A percentile compares a stretch with the other conserved stretches of the same genome.
Conservation (phyloP, 2,113 vertebrate genomes). For the Rhagologus leucostigma region DNA sequence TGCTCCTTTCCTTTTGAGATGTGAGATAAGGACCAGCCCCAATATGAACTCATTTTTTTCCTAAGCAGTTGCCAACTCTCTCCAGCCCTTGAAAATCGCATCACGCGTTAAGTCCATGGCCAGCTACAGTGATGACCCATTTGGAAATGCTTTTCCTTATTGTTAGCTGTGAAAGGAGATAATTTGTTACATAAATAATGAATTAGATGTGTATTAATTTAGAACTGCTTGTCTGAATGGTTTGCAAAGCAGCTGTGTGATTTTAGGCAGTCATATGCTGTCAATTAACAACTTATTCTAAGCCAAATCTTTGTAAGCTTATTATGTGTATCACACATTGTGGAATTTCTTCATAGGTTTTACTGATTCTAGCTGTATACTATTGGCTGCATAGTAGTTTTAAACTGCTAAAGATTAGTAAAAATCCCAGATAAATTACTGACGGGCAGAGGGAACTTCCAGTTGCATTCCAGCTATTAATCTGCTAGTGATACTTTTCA, state of each 20-base stretch:
- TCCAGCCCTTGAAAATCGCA: background rate
- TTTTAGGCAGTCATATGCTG: conserved; percentile 49
- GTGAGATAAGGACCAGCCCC: background rate
- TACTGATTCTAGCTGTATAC: conserved; percentile 15
- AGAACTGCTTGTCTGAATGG: conserved; percentile 49
- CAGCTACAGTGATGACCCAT: conserved; percentile 8
- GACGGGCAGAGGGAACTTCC: background rate
- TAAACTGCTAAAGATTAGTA: conserved; percentile 31
- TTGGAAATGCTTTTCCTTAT: conserved; percentile 42
- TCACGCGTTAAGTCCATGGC: background rate
- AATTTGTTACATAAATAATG: conserved; percentile 68
- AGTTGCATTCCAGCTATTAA: background rate
- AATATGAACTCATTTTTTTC: background rate
- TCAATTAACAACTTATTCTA: conserved; percentile 47
- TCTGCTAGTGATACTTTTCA: conserved; percentile 15
- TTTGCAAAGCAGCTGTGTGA: conserved; percentile 44
- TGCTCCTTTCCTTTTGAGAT: conserved; percentile 41
- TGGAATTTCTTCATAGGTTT: conserved; percentile 45
- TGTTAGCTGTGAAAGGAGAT: conserved; percentile 47
- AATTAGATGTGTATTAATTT: conserved; percentile 57
- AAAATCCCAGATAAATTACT: conserved; percentile 25
- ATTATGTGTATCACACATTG: conserved; percentile 12
- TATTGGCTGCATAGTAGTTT: background rate
- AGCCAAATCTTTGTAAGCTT: conserved; percentile 47
- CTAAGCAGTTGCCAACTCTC: background rate